Percentiles rank a stretch among this genome's conserved stretches.
Conservation (phyloP, 2,113 vertebrate species). For the Brachyhypopomus occidentalis region DNA sequence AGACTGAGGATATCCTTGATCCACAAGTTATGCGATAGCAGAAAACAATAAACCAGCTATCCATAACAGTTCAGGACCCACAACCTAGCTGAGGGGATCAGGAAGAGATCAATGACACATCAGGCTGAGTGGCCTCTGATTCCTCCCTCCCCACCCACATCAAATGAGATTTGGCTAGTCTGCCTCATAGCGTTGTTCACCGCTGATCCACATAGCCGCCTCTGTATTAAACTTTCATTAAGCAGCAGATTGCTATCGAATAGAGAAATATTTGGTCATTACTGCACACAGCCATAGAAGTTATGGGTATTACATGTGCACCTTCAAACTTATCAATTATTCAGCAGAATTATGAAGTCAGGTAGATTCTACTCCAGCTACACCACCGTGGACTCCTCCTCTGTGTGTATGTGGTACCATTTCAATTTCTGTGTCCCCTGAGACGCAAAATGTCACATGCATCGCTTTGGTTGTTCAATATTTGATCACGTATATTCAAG, state of each 20-base stretch:
- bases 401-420: not conserved
- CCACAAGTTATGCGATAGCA: not conserved
- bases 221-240: conserved; percentile 38
- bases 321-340: conserved; percentile 33
- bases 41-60: not conserved
- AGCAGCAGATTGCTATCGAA: conserved; percentile 22
- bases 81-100: not conserved
- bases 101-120: conserved; percentile 20
- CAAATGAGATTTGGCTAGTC: not conserved
- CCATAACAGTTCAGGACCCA: conserved; percentile 11
- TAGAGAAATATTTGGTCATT: conserved; percentile 12
- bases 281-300: not conserved
- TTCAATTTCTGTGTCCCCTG: not conserved
- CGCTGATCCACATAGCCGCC: not conserved
- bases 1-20: not conserved
- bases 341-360: conserved; percentile 37
- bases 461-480: not conserved
- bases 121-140: conserved; percentile 3
- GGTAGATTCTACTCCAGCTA: not conserved
- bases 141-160: not conserved
- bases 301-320: not conserved
- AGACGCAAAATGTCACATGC: not conserved
- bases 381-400: not conserved
- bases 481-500: not conserved
- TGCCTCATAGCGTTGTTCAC: conserved; percentile 5